Evolutionary conservation across 92 coral and sea anemone genomes (phyloP).

Genomic region (Micromussa lordhowensis): DNA sequence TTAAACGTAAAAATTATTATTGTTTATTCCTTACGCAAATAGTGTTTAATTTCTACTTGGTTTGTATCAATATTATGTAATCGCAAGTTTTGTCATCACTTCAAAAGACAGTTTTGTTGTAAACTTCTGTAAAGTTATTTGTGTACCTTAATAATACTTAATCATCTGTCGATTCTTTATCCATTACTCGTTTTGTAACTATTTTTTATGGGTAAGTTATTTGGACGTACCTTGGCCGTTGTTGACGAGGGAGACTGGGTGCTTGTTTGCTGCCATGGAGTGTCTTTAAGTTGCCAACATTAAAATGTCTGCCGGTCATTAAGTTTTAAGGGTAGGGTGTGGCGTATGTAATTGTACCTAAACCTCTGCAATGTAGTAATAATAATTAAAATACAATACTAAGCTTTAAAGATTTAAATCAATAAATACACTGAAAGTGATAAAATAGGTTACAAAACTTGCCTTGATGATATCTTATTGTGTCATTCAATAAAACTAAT

Average conservation of each 20-base stretch:
- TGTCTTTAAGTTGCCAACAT: background rate
- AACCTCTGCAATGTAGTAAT: background rate
- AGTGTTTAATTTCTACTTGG: background rate
- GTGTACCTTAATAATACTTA: background rate
- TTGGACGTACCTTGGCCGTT: background rate
- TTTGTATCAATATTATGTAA: background rate
- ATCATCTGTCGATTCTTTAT: background rate
- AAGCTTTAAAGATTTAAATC: constrained; percentile 4
- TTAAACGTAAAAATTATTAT: background rate
- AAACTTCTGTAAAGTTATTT: background rate
- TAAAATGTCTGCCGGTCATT: too few relatives aligned
- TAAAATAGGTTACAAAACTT: background rate
- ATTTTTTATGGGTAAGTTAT: constrained; percentile 19
- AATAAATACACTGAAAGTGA: constrained; percentile 4
- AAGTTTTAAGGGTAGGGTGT: background rate
- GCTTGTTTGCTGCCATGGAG: background rate
- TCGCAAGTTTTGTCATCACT: background rate
- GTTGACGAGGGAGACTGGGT: background rate
- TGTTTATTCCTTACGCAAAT: background rate
- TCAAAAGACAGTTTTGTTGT: background rate
- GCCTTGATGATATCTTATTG: background rate
- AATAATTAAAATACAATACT: background rate
- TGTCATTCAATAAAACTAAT: background rate
- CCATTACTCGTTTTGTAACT: background rate
- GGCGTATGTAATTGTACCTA: background rate